phyloP scores from a whole-genome alignment of 2,113 vertebrate species.

The Elgaria multicarinata region DNA sequence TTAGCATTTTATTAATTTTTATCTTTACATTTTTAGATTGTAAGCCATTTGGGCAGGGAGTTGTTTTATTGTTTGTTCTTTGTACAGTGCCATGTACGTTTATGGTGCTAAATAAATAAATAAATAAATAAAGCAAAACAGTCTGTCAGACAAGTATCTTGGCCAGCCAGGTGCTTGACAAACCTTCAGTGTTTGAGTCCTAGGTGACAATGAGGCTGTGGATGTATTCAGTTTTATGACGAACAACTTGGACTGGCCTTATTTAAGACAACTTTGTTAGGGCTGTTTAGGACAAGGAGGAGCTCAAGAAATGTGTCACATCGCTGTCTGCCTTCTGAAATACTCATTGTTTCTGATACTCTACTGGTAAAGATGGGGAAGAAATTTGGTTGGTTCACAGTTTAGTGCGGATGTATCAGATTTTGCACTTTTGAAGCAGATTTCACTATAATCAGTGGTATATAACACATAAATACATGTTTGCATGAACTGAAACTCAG shows the following conservation, averaged over 20 bases:
- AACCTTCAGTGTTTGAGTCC: neutral
- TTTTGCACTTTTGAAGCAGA: too few relatives aligned
- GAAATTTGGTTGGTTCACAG: too few relatives aligned
- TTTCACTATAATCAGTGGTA: too few relatives aligned
- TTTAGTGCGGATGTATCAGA: too few relatives aligned
- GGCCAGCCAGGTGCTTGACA: neutral
- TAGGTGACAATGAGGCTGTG: neutral
- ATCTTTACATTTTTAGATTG: too few relatives aligned
- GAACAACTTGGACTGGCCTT: neutral
- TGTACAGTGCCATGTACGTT: too few relatives aligned
- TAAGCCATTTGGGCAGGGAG: too few relatives aligned
- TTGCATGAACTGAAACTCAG: too few relatives aligned
- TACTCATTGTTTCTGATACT: constrained; percentile 29
- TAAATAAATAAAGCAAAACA: neutral
- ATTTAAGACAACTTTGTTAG: neutral
- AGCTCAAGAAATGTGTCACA: neutral
- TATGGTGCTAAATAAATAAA: too few relatives aligned
- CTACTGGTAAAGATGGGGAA: neutral
- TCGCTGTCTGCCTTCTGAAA: neutral
- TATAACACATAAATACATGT: too few relatives aligned
- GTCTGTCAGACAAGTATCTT: neutral
- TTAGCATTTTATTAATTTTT: too few relatives aligned
- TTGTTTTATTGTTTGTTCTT: too few relatives aligned
- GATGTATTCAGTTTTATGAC: neutral
- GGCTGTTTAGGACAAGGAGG: neutral